Evolutionary conservation across 2,888 invertebrate species (phyloP).

Genomic region (Metopia argyrocephala): DNA sequence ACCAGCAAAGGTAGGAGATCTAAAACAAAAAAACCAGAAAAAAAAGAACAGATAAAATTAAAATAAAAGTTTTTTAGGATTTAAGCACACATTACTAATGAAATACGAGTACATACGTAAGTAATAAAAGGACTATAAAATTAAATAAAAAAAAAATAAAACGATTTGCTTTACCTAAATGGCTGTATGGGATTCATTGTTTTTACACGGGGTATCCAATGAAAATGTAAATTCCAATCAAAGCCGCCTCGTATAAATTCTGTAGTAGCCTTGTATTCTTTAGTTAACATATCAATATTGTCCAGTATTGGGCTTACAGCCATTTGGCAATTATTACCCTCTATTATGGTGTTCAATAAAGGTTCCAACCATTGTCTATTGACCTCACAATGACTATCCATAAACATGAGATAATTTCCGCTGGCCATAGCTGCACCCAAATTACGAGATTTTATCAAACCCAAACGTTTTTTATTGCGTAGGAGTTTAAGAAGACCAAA

Average conservation of each 20-base stretch:
- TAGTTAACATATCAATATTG: slow-evolving; percentile 77
- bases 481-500: slow-evolving; percentile 16
- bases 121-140: slow-evolving; percentile 1
- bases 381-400: slow-evolving; percentile 79
- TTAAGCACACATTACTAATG: not conserved
- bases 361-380: slow-evolving; percentile 79
- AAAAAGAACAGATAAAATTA: not conserved
- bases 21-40: slow-evolving; percentile 47
- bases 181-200: slow-evolving; percentile 28
- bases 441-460: slow-evolving; percentile 78
- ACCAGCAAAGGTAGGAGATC: slow-evolving; percentile 75
- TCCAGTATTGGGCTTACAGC: slow-evolving; percentile 79
- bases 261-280: slow-evolving; percentile 75
- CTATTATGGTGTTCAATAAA: slow-evolving; percentile 71
- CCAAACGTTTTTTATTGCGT: slow-evolving; percentile 72
- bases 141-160: slow-evolving; percentile 23
- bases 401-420: slow-evolving; percentile 77
- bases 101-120: not conserved
- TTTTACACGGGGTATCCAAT: slow-evolving; percentile 75
- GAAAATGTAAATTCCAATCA: slow-evolving; percentile 80
- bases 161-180: slow-evolving; percentile 35
- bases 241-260: slow-evolving; percentile 78
- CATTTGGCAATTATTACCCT: slow-evolving; percentile 67
- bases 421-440: slow-evolving; percentile 73
- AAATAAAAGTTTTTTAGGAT: too few species aligned